Conservation (phyloP, 2,797 vertebrate genomes). For the Lutjanus campechanus region DNA sequence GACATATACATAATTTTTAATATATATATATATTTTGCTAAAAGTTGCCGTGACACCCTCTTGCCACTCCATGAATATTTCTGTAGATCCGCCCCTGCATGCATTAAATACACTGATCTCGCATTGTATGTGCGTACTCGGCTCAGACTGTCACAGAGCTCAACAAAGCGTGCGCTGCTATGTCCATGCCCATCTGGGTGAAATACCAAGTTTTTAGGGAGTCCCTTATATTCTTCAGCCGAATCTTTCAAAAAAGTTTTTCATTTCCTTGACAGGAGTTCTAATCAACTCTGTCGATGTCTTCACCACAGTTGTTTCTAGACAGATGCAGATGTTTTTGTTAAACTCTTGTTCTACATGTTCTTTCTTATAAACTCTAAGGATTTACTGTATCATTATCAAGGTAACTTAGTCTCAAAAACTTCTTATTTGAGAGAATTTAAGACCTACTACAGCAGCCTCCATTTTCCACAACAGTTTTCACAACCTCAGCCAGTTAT, state of each 20-base stretch:
- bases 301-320: neutral
- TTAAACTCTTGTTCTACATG: slow-evolving; percentile 19
- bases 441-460: neutral
- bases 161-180: no score
- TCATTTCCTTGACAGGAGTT: neutral
- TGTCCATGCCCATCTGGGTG: no score
- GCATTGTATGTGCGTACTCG: no score
- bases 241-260: slow-evolving; percentile 19
- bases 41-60: no score
- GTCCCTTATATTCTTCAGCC: neutral
- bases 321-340: neutral
- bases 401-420: slow-evolving; percentile 21
- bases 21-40: no score
- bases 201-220: no score
- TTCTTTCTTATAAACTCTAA: slow-evolving; percentile 2
- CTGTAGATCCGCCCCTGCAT: no score
- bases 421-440: slow-evolving; percentile 13
- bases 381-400: neutral
- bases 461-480: slow-evolving; percentile 12
- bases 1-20: no score
- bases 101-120: no score
- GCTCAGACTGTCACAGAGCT: no score
- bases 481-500: slow-evolving; percentile 10
- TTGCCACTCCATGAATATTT: no score
- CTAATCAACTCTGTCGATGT: neutral